phyloP scores from a whole-genome alignment of 2,888 invertebrate genomes.

The Synanthedon myopaeformis region DNA sequence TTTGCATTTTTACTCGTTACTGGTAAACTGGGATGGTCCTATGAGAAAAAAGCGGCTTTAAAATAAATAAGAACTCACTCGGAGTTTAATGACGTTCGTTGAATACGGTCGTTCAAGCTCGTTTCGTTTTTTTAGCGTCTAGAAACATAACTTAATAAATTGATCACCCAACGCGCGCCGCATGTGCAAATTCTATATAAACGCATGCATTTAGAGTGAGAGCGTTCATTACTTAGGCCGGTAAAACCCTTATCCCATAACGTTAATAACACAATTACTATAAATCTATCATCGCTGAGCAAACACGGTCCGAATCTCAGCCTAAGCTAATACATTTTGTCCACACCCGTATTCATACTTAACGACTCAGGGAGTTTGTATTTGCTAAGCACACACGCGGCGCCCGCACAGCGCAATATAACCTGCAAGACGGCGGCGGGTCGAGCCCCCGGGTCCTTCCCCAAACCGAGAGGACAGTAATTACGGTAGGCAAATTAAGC shows the following conservation, averaged over 20 bases:
- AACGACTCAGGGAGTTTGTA: conserved; percentile 62
- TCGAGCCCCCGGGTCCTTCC: conserved; percentile 59
- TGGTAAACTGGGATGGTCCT: conserved; percentile 17
- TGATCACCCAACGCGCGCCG: conserved; percentile 41
- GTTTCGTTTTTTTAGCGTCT: background rate
- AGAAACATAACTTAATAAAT: conserved; percentile 9
- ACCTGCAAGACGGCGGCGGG: conserved; percentile 61
- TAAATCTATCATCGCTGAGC: conserved; percentile 69
- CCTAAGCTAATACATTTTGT: conserved; percentile 71
- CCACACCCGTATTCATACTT: conserved; percentile 70
- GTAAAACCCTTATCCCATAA: conserved; percentile 71
- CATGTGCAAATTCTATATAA: conserved; percentile 61
- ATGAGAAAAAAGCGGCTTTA: conserved; percentile 17
- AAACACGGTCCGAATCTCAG: conserved; percentile 69
- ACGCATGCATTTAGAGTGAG: conserved; percentile 59
- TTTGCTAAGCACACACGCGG: conserved; percentile 66
- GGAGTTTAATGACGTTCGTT: background rate
- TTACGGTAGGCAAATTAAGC: conserved; percentile 73
- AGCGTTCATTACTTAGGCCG: conserved; percentile 68
- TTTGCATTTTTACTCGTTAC: conserved; percentile 58
- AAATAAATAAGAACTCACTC: conserved; percentile 22
- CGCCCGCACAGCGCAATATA: conserved; percentile 67
- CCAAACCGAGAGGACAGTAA: conserved; percentile 69
- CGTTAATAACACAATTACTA: conserved; percentile 72
- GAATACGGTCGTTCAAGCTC: too few species aligned